Evolutionary conservation across 2,113 vertebrate species (phyloP).

Genomic region (Myiopsitta monachus): DNA sequence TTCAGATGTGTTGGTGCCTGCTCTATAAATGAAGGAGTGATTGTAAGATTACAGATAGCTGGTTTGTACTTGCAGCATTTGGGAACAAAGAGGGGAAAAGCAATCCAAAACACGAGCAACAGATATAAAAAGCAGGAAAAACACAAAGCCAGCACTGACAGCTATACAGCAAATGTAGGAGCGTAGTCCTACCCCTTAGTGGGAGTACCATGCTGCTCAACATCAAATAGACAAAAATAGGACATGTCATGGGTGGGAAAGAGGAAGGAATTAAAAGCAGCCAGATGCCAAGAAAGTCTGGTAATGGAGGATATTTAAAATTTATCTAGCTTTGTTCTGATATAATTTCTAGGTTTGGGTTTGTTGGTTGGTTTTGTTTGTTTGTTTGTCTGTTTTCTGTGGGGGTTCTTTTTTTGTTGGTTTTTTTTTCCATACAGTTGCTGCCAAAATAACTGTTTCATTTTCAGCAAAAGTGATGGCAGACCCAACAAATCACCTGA

Average conservation of each 20-base stretch:
- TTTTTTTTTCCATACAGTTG: neutral
- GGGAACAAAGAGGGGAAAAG: neutral
- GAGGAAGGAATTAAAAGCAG: neutral
- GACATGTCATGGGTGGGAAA: neutral
- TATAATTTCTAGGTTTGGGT: neutral
- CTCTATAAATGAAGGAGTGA: slow-evolving; percentile 1
- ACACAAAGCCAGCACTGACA: neutral
- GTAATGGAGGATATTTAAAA: neutral
- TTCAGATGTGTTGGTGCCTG: neutral
- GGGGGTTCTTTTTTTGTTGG: neutral
- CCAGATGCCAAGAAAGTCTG: neutral
- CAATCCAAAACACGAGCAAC: neutral
- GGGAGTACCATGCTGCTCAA: neutral
- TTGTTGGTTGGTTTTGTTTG: neutral
- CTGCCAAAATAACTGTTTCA: neutral
- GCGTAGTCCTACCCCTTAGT: neutral
- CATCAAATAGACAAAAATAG: neutral
- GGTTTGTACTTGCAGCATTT: neutral
- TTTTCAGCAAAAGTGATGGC: neutral
- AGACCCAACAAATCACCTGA: neutral
- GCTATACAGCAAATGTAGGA: neutral
- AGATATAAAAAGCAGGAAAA: neutral
- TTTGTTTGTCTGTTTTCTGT: neutral
- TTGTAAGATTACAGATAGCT: neutral
- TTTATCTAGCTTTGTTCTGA: neutral